These are phyloP conservation scores for Mythimna loreyi DNA, from an alignment of 2,888 invertebrate species.

Conservation along the genomic window DNA sequence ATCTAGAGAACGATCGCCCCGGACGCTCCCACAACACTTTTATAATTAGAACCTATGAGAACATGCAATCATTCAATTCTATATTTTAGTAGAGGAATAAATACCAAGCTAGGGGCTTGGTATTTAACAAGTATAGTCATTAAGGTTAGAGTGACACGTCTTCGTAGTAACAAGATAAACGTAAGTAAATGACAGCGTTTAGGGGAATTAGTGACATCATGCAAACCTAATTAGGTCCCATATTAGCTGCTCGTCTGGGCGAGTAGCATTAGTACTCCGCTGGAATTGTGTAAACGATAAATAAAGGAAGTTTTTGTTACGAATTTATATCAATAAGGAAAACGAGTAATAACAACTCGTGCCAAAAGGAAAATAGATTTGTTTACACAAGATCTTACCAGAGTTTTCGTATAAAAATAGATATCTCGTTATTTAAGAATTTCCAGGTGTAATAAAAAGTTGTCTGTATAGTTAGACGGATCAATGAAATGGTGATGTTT, in stretches of 20 bases:
- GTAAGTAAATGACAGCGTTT: constrained; percentile 58
- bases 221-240: constrained; percentile 66
- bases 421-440: constrained; percentile 25
- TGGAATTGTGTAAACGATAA: constrained; percentile 36
- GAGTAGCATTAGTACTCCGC: constrained; percentile 28
- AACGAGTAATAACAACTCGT: constrained; percentile 33
- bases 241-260: constrained; percentile 63
- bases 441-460: not conserved
- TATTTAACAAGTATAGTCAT: constrained; percentile 41
- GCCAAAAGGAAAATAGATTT: constrained; percentile 44
- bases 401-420: constrained; percentile 20
- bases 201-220: constrained; percentile 75
- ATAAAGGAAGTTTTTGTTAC: constrained; percentile 33
- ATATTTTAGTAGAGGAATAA: constrained; percentile 18
- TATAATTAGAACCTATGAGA: constrained; percentile 56
- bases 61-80: constrained; percentile 42
- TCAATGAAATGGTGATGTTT: constrained; percentile 16
- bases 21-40: constrained; percentile 56
- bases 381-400: constrained; percentile 38
- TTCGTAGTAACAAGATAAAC: constrained; percentile 63
- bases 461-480: not conserved
- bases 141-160: constrained; percentile 48
- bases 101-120: constrained; percentile 6
- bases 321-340: constrained; percentile 54
- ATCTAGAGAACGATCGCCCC: constrained; percentile 77